Base-by-base conservation (phyloP, 2,113 vertebrate genomes). In the Periophthalmodon schlosseri region DNA sequence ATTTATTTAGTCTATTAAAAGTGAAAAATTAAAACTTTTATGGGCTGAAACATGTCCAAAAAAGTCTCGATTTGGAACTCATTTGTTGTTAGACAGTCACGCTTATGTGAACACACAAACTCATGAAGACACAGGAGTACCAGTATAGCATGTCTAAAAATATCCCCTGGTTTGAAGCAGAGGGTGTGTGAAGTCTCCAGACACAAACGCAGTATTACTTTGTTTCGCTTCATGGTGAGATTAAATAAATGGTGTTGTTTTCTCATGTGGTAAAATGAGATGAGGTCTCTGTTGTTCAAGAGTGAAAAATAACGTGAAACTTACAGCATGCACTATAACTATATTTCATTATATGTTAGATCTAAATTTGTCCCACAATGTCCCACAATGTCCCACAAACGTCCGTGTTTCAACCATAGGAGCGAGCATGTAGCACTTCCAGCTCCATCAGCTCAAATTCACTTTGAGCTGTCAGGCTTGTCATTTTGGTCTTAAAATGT, bases 61-160 rank as follows among this genome's bases (percentile, higher is more conserved):
- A 21, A 28, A 28, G 28, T 10, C 58, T 61, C 58, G 11, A 16
- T 61, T 15, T 61, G 23, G 24, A 60, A 28, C 5, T 14, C 57
- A 24, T 2, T 28, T 28, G 13, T 60, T 15, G 23, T 60, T 13
- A 28, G 21, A 10, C 13, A 33, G 58, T 9, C 2, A 28, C 34
- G 6, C 28, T 63, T 63, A 20, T 36, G 60, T 28, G 2, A 33
- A 16, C 60, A 63, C 60, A 34, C 28, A 63, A 63, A 34, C 28
- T 34, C 58, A 63, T 34, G 75, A 78, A 68, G 70, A 81, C 77
- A 82, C 58, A 69, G 44, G 74, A 86, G 69, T 76, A 77, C 15
- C 28, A 89, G 57, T 60, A 28, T 74, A 82, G 70, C 16, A 61
- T 68, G 73, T 73, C 84, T 86, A 75, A 88, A 84, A 85, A 71